Conservation (phyloP, 1,140 invertebrate genomes). For the Pseudomyrmex sp. region DNA sequence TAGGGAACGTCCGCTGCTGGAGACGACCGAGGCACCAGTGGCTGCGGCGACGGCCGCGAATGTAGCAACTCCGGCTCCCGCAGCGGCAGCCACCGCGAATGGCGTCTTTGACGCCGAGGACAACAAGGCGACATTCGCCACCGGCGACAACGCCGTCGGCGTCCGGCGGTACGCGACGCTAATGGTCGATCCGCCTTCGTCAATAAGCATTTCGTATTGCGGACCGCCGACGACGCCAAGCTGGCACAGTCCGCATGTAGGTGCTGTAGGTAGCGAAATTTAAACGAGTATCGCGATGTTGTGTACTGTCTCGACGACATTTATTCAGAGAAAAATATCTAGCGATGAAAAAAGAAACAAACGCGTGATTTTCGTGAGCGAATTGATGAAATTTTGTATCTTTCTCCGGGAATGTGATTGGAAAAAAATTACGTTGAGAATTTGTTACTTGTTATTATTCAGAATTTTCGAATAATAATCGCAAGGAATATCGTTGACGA, state of each 20-base stretch:
- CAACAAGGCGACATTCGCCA: slow-evolving; percentile 36
- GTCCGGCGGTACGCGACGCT: too few species aligned
- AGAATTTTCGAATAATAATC: background rate
- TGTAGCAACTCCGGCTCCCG: slow-evolving; percentile 10
- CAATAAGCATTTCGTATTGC: slow-evolving; percentile 51
- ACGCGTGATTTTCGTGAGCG: background rate
- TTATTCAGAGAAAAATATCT: background rate
- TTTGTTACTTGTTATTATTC: background rate
- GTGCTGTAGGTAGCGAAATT: slow-evolving; percentile 82
- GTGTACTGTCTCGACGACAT: background rate
- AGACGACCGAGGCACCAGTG: slow-evolving; percentile 23
- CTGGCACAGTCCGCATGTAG: slow-evolving; percentile 83
- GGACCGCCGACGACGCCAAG: slow-evolving; percentile 70
- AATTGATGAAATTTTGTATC: slow-evolving; percentile 31
- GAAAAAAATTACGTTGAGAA: background rate
- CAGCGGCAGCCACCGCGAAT: slow-evolving; percentile 29
- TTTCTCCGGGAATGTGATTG: background rate
- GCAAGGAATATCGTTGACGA: background rate
- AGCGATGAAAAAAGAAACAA: background rate
- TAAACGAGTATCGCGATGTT: slow-evolving; percentile 60
- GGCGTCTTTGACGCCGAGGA: slow-evolving; percentile 59
- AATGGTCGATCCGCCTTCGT: background rate
- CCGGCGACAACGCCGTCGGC: slow-evolving; percentile 53
- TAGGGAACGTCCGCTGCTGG: slow-evolving; percentile 59
- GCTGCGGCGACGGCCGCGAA: background rate